These are phyloP conservation scores for Chloroceryle inda DNA, from an alignment of 2,797 vertebrate species.

Conservation along the genomic window DNA sequence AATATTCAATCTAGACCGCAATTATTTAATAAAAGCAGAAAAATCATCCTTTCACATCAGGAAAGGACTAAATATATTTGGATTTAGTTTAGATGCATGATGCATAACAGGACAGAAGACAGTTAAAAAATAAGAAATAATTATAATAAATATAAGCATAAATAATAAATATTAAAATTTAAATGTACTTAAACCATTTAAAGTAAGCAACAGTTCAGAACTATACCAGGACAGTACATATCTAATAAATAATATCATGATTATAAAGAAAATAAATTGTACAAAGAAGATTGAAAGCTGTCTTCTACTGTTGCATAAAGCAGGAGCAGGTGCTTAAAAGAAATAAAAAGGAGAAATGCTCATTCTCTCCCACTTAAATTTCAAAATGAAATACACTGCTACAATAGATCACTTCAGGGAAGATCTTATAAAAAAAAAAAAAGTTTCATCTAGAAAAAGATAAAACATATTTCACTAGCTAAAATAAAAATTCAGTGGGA, in stretches of 20 bases:
- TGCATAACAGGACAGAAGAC: background rate
- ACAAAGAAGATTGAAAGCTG: background rate
- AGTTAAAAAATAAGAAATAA: background rate
- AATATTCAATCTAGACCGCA: background rate
- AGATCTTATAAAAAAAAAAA: background rate
- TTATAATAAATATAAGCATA: no score
- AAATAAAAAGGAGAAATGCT: background rate
- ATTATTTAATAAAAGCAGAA: background rate
- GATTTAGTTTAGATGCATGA: background rate
- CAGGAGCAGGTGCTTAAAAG: background rate
- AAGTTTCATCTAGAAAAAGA: background rate
- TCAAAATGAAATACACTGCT: background rate
- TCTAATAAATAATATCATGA: no score
- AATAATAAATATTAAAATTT: no score
- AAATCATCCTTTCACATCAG: background rate
- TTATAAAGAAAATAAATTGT: background rate
- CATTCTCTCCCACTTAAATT: background rate
- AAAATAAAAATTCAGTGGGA: background rate
- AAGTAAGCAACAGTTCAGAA: no score
- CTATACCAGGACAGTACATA: no score
- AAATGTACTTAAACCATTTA: no score
- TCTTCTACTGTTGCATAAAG: background rate
- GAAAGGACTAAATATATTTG: background rate
- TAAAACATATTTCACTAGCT: background rate
- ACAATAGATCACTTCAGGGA: background rate